These are phyloP conservation scores for Zele albiditarsus DNA, from an alignment of 2,888 invertebrate species.

Conservation along the genomic window DNA sequence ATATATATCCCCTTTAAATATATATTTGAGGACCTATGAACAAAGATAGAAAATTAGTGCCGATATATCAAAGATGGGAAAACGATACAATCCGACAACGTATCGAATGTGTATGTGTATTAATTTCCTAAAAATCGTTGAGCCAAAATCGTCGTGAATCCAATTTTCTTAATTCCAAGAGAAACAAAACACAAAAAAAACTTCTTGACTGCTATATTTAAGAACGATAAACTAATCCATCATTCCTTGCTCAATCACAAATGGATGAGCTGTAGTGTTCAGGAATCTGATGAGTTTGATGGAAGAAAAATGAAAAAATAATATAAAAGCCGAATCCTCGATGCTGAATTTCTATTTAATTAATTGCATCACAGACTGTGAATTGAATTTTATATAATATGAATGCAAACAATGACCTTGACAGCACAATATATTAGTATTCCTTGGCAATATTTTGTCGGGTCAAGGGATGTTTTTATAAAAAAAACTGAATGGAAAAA, in stretches of 20 bases:
- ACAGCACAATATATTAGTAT: slow-evolving; percentile 65
- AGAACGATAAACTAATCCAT: slow-evolving; percentile 49
- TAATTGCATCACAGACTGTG: slow-evolving; percentile 65
- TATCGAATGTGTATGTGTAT: slow-evolving; percentile 15
- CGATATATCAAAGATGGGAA: neutral
- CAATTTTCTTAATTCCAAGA: slow-evolving; percentile 29
- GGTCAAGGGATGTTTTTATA: slow-evolving; percentile 70
- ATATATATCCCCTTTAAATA: too few species aligned
- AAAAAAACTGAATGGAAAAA: slow-evolving; percentile 51
- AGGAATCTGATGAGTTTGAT: slow-evolving; percentile 64
- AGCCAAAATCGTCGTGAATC: slow-evolving; percentile 28
- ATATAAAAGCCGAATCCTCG: slow-evolving; percentile 48
- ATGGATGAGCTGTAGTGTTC: slow-evolving; percentile 68
- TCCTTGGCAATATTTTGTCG: slow-evolving; percentile 71
- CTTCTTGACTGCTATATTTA: slow-evolving; percentile 56
- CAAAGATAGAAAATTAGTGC: too few species aligned
- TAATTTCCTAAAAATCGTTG: neutral
- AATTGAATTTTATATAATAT: slow-evolving; percentile 66
- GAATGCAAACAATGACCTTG: slow-evolving; percentile 53
- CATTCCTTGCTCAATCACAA: slow-evolving; percentile 47
- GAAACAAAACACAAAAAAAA: slow-evolving; percentile 40
- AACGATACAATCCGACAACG: slow-evolving; percentile 35
- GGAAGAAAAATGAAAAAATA: slow-evolving; percentile 26
- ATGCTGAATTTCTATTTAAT: slow-evolving; percentile 48
- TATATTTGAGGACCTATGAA: too few species aligned